A percentile compares a stretch with the other conserved stretches of the same genome.
These are phyloP conservation scores for Benthosema pterotum DNA, from an alignment of 2,797 vertebrate species.

Conservation along the genomic window DNA sequence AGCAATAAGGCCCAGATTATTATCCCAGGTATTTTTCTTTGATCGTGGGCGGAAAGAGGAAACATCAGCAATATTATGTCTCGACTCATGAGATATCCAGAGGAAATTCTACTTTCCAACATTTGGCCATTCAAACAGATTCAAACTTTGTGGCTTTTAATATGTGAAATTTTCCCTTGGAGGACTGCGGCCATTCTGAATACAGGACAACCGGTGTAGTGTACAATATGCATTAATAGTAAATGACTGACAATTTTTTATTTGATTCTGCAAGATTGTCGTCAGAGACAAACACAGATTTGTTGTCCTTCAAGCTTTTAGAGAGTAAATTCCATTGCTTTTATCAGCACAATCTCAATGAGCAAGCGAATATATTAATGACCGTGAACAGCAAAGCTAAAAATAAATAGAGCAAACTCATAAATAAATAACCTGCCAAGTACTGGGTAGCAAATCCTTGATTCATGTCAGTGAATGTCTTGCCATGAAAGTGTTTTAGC, in stretches of 20 bases:
- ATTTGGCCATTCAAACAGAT: slow-evolving; percentile 3
- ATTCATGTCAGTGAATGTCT: not conserved
- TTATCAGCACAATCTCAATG: slow-evolving; percentile 40
- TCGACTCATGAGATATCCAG: slow-evolving; percentile 34
- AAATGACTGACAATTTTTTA: slow-evolving; percentile 29
- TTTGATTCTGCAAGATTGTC: slow-evolving; percentile 27
- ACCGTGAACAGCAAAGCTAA: slow-evolving; percentile 15
- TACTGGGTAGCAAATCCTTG: slow-evolving; percentile 5
- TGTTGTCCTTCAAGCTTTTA: slow-evolving; percentile 24
- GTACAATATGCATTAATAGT: slow-evolving; percentile 20
- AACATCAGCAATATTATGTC: slow-evolving; percentile 13
- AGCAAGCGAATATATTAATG: slow-evolving; percentile 44
- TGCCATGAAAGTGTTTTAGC: slow-evolving; percentile 16
- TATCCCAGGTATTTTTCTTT: slow-evolving; percentile 37
- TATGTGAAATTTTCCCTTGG: slow-evolving; percentile 22
- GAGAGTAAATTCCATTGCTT: slow-evolving; percentile 24
- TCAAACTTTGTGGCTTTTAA: slow-evolving; percentile 7
- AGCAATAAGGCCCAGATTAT: slow-evolving; percentile 26
- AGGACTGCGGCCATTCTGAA: slow-evolving; percentile 35
- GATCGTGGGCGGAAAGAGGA: slow-evolving; percentile 27
- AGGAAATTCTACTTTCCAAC: not conserved
- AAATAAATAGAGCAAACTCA: slow-evolving; percentile 8
- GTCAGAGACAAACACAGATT: slow-evolving; percentile 39
- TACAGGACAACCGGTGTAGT: slow-evolving; percentile 20
- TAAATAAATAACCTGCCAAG: slow-evolving; percentile 15